These are phyloP conservation scores for Trichogramma pretiosum DNA, from an alignment of 1,140 invertebrate genomes.

Conservation along the genomic window DNA sequence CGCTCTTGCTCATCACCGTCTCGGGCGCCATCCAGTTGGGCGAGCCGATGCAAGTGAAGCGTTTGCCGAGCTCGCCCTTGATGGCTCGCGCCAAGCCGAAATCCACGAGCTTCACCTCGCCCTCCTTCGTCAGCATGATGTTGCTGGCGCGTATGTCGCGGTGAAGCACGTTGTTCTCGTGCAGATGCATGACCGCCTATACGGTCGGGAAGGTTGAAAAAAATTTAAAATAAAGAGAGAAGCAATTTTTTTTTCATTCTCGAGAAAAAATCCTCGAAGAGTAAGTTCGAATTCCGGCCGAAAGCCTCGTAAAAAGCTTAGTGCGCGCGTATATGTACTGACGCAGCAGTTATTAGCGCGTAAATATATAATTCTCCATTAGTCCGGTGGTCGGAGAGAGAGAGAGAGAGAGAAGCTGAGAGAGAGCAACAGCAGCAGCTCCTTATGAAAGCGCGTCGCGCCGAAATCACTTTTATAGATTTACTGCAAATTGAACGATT, in stretches of 20 bases:
- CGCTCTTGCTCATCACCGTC: constrained; percentile 50
- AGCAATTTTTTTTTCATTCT: no score
- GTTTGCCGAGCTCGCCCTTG: constrained; percentile 61
- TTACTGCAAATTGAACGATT: constrained; percentile 43
- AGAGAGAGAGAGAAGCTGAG: background rate
- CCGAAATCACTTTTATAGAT: constrained; percentile 33
- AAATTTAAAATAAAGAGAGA: no score
- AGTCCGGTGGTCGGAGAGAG: background rate
- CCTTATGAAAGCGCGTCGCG: constrained; percentile 5
- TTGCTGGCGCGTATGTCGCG: constrained; percentile 80
- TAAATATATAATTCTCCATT: no score
- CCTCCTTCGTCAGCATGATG: constrained; percentile 73
- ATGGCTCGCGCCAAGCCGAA: constrained; percentile 76
- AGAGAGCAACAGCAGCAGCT: constrained; percentile 17
- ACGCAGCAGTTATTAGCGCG: no score
- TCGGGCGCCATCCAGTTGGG: constrained; percentile 91
- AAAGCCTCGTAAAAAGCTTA: background rate
- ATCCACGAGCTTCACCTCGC: constrained; percentile 75
- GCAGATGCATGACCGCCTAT: constrained; percentile 67
- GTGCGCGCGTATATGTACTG: background rate
- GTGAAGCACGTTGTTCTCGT: constrained; percentile 79
- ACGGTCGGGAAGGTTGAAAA: no score
- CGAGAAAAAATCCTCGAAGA: no score
- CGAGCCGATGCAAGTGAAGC: constrained; percentile 70
- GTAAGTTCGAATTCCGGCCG: no score